phyloP scores from a whole-genome alignment of 2,888 invertebrate genomes.

The Synergus itoensis region DNA sequence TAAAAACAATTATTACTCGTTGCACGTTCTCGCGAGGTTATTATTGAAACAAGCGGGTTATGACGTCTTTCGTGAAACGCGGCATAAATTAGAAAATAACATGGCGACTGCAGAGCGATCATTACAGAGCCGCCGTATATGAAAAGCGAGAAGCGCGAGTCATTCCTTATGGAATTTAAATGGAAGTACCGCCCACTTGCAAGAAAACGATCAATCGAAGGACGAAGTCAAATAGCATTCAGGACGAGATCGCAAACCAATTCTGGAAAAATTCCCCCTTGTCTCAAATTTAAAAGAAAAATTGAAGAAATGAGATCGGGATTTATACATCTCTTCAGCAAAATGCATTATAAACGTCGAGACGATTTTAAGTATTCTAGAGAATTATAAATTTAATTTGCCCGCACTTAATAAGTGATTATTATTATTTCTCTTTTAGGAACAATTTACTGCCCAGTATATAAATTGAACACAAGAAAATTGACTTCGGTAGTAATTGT shows the following conservation, averaged over 20 bases:
- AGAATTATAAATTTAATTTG: background rate
- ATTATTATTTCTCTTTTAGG: background rate
- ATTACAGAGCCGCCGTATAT: constrained; percentile 34
- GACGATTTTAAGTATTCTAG: background rate
- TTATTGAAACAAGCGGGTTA: constrained; percentile 39
- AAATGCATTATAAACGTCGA: no score
- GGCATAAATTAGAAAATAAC: constrained; percentile 41
- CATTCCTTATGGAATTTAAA: constrained; percentile 52
- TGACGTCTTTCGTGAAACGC: constrained; percentile 42
- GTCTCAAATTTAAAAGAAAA: background rate
- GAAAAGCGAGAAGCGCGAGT: constrained; percentile 38
- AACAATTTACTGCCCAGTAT: constrained; percentile 2
- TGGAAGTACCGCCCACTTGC: constrained; percentile 56
- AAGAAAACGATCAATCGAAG: constrained; percentile 53
- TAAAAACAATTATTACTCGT: constrained; percentile 42
- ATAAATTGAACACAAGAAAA: constrained; percentile 49
- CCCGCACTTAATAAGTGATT: background rate
- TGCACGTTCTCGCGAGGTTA: constrained; percentile 41
- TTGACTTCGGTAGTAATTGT: constrained; percentile 51
- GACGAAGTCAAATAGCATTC: constrained; percentile 43
- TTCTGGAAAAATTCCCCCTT: background rate
- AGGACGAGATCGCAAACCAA: background rate
- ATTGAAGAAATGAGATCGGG: background rate
- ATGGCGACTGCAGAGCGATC: constrained; percentile 38
- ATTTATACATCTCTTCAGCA: background rate